Percentiles rank a stretch among this genome's conserved stretches.
Evolutionary conservation across 2,113 vertebrate genomes (phyloP).

Genomic region (Bos javanicus): DNA sequence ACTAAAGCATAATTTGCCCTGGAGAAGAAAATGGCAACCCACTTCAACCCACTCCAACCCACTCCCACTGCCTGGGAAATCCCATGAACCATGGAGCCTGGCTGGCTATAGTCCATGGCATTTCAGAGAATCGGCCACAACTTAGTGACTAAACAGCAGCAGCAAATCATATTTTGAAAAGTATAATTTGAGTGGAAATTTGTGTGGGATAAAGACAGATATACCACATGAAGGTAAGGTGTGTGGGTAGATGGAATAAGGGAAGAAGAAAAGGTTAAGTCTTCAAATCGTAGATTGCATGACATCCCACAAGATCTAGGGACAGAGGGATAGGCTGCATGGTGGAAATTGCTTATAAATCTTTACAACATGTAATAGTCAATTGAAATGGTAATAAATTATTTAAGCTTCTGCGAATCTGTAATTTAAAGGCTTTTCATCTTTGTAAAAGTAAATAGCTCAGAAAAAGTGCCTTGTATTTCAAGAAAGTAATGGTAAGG

Average conservation of each 20-base stretch:
- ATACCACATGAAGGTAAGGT: background rate
- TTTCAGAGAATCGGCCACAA: background rate
- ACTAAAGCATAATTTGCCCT: background rate
- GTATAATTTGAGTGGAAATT: background rate
- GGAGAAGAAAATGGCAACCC: background rate
- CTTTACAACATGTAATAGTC: background rate
- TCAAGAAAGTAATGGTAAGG: background rate
- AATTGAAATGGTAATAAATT: background rate
- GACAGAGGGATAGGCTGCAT: background rate
- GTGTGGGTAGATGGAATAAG: background rate
- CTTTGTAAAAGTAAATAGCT: background rate
- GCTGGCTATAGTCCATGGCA: background rate
- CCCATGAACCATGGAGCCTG: background rate
- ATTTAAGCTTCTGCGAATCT: background rate
- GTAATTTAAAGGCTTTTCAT: background rate
- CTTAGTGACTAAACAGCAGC: background rate
- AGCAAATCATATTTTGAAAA: background rate
- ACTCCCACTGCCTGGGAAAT: background rate
- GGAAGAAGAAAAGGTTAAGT: background rate
- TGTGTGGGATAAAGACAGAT: background rate
- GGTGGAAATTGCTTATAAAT: background rate
- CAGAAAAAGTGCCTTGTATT: background rate
- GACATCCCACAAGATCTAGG: background rate
- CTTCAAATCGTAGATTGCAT: background rate
- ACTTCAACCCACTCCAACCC: background rate